Conservation (phyloP, 2,888 invertebrate genomes). For the Enoplolaimus lenunculus region DNA sequence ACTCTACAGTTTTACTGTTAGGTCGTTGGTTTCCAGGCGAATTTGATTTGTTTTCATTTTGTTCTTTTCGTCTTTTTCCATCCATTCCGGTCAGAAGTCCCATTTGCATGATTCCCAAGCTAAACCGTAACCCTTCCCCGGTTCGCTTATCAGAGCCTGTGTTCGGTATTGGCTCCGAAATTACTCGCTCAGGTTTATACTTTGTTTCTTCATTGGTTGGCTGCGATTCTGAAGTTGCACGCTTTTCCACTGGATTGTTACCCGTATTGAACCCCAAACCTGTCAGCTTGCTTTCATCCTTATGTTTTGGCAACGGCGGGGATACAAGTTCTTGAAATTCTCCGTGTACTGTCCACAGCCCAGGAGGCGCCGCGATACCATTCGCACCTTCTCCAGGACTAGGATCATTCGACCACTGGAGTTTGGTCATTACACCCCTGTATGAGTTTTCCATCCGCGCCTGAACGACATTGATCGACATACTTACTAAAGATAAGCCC, state of each 20-base stretch:
- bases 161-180: background rate
- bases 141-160: background rate
- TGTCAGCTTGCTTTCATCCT: background rate
- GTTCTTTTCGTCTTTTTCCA: background rate
- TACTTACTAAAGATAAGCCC: background rate
- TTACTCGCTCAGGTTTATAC: background rate
- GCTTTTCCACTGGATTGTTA: too few relatives aligned
- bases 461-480: background rate
- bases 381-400: background rate
- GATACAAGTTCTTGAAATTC: background rate
- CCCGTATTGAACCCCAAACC: too few relatives aligned
- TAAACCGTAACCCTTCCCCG: background rate
- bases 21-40: too few relatives aligned
- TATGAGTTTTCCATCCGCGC: background rate
- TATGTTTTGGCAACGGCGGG: background rate
- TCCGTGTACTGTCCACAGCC: background rate
- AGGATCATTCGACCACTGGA: background rate
- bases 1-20: too few relatives aligned
- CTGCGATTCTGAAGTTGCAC: too few relatives aligned
- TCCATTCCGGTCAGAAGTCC: background rate
- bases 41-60: too few relatives aligned
- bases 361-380: background rate
- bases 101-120: background rate
- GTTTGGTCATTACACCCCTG: background rate
- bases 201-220: background rate